Evolutionary conservation across 2,888 invertebrate genomes (phyloP).

Genomic region (Lordiphosa fenestrarum): DNA sequence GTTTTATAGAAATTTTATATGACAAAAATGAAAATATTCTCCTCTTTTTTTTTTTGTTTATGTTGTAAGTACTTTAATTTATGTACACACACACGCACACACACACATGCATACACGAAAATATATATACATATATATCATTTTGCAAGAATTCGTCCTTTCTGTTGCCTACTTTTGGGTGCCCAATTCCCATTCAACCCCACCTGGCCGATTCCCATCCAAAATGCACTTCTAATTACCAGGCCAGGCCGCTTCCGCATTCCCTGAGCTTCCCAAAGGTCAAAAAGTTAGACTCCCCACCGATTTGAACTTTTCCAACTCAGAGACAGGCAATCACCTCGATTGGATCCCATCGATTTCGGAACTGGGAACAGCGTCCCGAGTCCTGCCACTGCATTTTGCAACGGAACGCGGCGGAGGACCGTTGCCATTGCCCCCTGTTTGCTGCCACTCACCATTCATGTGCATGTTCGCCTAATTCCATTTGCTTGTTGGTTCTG

Average conservation of each 20-base stretch:
- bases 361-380: no score
- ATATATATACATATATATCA: constrained; percentile 11
- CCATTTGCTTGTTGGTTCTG: constrained; percentile 38
- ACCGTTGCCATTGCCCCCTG: background rate
- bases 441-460: no score
- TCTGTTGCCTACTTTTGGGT: no score
- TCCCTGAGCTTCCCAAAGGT: constrained; percentile 24
- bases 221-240: constrained; percentile 47
- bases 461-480: constrained; percentile 43
- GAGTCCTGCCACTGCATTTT: constrained; percentile 37
- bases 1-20: background rate
- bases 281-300: no score
- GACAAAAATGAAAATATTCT: constrained; percentile 4
- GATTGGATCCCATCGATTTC: no score
- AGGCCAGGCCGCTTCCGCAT: background rate
- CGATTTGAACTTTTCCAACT: no score
- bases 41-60: constrained; percentile 14
- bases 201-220: no score
- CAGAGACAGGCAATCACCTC: no score
- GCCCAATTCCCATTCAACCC: no score
- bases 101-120: constrained; percentile 23
- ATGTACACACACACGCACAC: constrained; percentile 16
- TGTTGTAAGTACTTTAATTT: constrained; percentile 19
- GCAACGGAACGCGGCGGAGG: background rate
- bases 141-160: no score